Evolutionary conservation across 2,113 vertebrate species (phyloP), one percentile per base, ranked within the genome.

Genomic region (Neolamprologus longior): DNA sequence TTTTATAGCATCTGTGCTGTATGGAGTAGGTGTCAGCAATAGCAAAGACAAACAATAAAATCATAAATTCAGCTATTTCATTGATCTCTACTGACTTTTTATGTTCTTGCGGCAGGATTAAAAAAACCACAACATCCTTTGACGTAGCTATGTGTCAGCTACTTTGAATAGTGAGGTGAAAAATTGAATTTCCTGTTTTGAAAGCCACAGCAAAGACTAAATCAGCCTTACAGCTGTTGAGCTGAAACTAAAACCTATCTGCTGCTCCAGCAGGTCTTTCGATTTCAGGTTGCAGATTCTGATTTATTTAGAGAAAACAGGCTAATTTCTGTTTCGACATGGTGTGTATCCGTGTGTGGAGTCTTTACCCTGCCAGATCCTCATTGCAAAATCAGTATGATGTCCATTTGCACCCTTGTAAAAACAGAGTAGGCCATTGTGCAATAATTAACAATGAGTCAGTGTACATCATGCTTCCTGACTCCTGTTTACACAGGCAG

Each of bases 171-270:
- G 31, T 35, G 87, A n/a, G 81, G 87, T 91, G 61, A 91, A 83
- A 87, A 89, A 50, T 12, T 13, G 3, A 4, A 8, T 55, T 88
- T 93, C 89, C 82, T 90, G 86, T 78, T 47, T 50, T 7, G 11
- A 11, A 83, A 83, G 88, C 89, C 91, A 91, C 94, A 90, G 84
- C 55, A 89, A 89, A 89, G 57, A 3, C 28, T 4, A 14, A 80
- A 81, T 10, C 24, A 55, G 4, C 17, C 13, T 4, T 5, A 78
- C 94, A 95, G 92, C 92, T 95, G 95, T 17, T 19, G 37, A 73
- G 11, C 26, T 80, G 90, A 93, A 94, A 95, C 84, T 54, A 83
- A 94, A 78, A 93, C 2, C 47, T 19, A 63, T 58, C 57, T 10
- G 40, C 10, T 71, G 52, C 13, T 66, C 35, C 15, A 12, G 63